phyloP scores from a whole-genome alignment of 2,888 invertebrate species.

The Drosophila emarginata region DNA sequence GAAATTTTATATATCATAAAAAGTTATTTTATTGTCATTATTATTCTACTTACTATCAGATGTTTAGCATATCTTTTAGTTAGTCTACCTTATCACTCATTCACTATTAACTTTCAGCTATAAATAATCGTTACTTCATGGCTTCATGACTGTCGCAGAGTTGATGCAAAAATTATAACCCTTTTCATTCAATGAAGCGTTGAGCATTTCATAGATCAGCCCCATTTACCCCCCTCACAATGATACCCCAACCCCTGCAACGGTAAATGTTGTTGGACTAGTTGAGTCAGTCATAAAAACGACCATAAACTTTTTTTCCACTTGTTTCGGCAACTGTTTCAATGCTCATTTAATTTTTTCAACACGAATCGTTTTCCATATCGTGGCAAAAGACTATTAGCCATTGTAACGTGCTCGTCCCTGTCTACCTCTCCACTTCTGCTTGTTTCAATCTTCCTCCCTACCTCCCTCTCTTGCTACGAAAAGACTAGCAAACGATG shows the following conservation, averaged over 20 bases:
- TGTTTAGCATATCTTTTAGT: constrained; percentile 27
- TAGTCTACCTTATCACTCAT: not conserved
- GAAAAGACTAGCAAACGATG: constrained; percentile 49
- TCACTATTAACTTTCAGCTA: constrained; percentile 7
- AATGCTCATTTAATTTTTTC: constrained; percentile 74
- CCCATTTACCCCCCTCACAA: constrained; percentile 17
- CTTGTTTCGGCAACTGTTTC: constrained; percentile 62
- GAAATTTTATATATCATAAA: not conserved
- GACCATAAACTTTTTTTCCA: constrained; percentile 47
- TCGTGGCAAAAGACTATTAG: constrained; percentile 78
- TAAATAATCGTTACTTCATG: constrained; percentile 43
- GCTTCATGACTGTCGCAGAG: constrained; percentile 12
- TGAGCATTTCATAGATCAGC: constrained; percentile 10
- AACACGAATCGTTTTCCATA: constrained; percentile 69
- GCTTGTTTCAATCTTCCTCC: no score
- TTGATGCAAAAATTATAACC: constrained; percentile 41
- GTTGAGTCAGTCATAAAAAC: constrained; percentile 43
- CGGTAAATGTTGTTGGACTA: not conserved
- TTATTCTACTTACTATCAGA: constrained; percentile 12
- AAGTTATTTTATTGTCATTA: constrained; percentile 4
- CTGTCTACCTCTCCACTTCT: no score
- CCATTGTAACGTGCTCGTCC: constrained; percentile 31
- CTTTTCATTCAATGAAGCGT: constrained; percentile 52
- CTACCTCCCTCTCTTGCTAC: no score
- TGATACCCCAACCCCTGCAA: not conserved